Evolutionary conservation across 2,797 vertebrate genomes (phyloP).

Genomic region (Sternotherus odoratus): DNA sequence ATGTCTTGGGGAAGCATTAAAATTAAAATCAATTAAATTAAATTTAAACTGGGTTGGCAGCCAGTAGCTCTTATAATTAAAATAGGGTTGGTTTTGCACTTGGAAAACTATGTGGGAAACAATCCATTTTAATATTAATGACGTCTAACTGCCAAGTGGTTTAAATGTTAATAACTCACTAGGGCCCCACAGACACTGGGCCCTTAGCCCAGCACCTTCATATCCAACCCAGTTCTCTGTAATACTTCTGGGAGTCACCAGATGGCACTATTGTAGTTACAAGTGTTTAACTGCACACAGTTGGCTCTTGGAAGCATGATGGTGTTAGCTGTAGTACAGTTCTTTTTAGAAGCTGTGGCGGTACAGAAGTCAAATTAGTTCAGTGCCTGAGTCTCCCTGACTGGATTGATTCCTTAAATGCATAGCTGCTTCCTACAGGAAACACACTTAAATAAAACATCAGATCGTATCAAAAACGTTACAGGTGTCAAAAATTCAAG

Average conservation of each 20-base stretch:
- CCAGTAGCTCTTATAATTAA: constrained; percentile 32
- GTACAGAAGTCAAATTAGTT: neutral
- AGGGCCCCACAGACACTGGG: neutral
- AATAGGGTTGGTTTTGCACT: constrained; percentile 40
- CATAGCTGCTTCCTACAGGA: neutral
- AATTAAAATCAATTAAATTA: constrained; percentile 18
- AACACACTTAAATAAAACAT: neutral
- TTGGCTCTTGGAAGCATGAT: neutral
- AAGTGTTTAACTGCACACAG: neutral
- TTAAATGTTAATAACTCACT: neutral
- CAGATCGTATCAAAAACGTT: neutral
- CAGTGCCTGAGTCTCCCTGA: neutral
- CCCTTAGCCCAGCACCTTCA: neutral
- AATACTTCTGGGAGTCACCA: neutral
- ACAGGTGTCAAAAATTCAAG: neutral
- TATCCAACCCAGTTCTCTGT: neutral
- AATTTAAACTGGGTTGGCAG: constrained; percentile 24
- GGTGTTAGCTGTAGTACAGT: neutral
- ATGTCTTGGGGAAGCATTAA: constrained; percentile 21
- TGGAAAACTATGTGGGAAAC: constrained; percentile 37
- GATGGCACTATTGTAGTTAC: neutral
- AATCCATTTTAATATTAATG: constrained; percentile 5
- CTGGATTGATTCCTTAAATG: neutral
- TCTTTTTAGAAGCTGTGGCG: neutral
- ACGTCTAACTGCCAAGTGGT: constrained; percentile 10